Evolutionary conservation across 2,113 vertebrate species (phyloP).

Genomic region (Nettapus auritus): DNA sequence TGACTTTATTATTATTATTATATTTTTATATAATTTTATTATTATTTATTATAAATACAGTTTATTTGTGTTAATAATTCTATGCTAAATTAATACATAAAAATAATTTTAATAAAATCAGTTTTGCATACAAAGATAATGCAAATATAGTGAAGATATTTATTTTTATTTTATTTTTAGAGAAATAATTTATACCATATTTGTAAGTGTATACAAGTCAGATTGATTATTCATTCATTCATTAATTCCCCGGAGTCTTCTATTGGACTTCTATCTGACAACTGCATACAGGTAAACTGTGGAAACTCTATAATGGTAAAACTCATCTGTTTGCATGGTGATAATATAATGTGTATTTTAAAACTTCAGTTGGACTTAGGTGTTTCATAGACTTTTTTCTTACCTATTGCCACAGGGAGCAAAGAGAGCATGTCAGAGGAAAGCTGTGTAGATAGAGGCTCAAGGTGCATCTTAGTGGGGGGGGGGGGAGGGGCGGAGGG

Average conservation of each 20-base stretch:
- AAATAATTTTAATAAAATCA: background rate
- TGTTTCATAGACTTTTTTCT: background rate
- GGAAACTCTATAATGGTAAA: background rate
- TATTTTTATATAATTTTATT: too few species aligned
- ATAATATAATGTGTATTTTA: background rate
- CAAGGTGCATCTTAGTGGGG: background rate
- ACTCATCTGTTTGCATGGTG: background rate
- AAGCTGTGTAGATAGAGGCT: background rate
- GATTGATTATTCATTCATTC: background rate
- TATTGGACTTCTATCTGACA: background rate
- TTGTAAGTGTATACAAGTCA: background rate
- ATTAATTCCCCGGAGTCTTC: fast-evolving
- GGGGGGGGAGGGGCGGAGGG: too few species aligned
- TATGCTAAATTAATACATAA: background rate
- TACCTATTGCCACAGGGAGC: background rate
- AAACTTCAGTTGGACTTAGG: background rate
- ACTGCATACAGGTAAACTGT: background rate
- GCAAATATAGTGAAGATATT: background rate
- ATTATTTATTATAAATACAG: background rate
- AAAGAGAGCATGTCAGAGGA: background rate
- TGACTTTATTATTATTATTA: background rate
- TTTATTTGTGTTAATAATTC: background rate
- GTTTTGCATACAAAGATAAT: background rate
- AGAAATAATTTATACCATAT: background rate
- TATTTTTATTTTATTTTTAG: background rate